These are phyloP conservation scores for Limnephilus marmoratus DNA, from an alignment of 2,888 invertebrate genomes.

Conservation along the genomic window DNA sequence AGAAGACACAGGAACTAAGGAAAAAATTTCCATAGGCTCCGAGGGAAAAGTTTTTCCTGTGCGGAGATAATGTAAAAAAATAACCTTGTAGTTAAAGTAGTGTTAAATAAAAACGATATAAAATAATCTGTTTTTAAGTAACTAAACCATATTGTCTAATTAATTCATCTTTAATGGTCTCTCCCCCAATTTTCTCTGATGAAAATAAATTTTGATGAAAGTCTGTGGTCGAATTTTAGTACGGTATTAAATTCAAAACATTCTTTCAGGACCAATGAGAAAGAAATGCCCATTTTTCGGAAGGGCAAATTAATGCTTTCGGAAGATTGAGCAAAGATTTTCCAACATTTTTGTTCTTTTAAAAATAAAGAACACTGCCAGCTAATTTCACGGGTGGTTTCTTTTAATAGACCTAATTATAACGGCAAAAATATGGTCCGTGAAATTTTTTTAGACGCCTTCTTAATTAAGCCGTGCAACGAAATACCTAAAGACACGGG, in stretches of 20 bases:
- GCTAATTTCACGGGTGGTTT: slow-evolving; percentile 2
- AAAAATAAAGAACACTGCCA: background rate
- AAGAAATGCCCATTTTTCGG: background rate
- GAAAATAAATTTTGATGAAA: background rate
- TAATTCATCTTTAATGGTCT: background rate
- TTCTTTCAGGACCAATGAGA: background rate
- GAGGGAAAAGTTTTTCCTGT: no score
- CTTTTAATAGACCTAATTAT: background rate
- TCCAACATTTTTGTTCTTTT: background rate
- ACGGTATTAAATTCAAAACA: background rate
- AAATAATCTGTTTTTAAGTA: background rate
- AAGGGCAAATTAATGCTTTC: background rate
- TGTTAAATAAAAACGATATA: background rate
- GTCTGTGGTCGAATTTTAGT: background rate
- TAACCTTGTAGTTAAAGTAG: background rate
- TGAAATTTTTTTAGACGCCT: background rate
- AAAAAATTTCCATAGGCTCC: no score
- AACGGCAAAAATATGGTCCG: background rate
- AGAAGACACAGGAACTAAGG: no score
- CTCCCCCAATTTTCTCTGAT: background rate
- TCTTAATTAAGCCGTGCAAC: background rate
- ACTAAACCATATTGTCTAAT: background rate
- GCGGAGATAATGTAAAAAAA: no score
- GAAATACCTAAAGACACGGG: background rate
- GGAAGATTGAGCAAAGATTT: background rate